Conservation (phyloP, 2,888 invertebrate genomes). For the Osedax frankpressi region DNA sequence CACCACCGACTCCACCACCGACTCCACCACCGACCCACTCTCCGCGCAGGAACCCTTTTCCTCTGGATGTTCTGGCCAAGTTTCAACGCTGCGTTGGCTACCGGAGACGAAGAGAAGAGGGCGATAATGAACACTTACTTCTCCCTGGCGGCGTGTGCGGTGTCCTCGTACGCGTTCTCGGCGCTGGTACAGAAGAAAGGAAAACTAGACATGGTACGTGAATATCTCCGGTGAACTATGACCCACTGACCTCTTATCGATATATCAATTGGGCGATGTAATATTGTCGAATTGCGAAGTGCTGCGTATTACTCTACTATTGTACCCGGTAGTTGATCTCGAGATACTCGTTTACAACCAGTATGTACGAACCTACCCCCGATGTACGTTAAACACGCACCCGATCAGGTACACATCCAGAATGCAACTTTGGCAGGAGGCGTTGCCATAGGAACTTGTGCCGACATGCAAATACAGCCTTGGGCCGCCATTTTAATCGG, state of each 20-base stretch:
- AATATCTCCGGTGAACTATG: no score
- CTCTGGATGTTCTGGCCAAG: slow-evolving; percentile 95
- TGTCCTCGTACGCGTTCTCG: slow-evolving; percentile 71
- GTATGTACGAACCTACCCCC: no score
- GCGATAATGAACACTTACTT: slow-evolving; percentile 87
- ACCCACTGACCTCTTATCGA: no score
- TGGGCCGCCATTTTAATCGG: slow-evolving; percentile 72
- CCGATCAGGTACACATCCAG: slow-evolving; percentile 63
- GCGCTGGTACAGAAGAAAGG: slow-evolving; percentile 52
- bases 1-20: no score
- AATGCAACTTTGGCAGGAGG: slow-evolving; percentile 86
- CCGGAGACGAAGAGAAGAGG: slow-evolving; percentile 62
- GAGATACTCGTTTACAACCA: no score
- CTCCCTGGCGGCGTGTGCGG: slow-evolving; percentile 66
- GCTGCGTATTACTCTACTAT: no score
- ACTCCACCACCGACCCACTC: no score
- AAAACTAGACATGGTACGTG: slow-evolving; percentile 40
- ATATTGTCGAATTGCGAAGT: no score
- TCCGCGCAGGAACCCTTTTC: slow-evolving; percentile 73
- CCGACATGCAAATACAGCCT: slow-evolving; percentile 66
- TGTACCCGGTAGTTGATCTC: no score
- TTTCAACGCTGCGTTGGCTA: slow-evolving; percentile 68
- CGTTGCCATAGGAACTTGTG: slow-evolving; percentile 75
- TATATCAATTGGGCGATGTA: no score
- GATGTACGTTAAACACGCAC: no score